A percentile compares a stretch with the other conserved stretches of the same genome.
Conservation (phyloP, 2,888 invertebrate genomes). For the Spodoptera picta region DNA sequence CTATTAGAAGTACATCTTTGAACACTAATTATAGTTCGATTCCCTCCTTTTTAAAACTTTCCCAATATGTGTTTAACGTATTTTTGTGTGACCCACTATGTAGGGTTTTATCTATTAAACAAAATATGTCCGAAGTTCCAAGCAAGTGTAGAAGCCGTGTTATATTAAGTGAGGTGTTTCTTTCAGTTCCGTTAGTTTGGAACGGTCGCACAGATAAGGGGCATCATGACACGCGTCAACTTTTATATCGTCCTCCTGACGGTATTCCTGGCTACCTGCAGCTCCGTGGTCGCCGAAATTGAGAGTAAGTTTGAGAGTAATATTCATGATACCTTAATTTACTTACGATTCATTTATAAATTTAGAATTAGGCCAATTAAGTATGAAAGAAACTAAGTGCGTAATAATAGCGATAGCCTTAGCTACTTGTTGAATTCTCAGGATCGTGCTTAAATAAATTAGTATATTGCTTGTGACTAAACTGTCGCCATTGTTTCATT, state of each 20-base stretch:
- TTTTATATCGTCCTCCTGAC: conserved; percentile 31
- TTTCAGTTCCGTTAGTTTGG: conserved; percentile 48
- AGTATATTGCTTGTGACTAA: background rate
- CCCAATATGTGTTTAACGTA: conserved; percentile 3
- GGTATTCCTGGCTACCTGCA: conserved; percentile 45
- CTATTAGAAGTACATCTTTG: conserved; percentile 8
- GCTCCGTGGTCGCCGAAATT: conserved; percentile 60
- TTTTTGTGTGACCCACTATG: background rate
- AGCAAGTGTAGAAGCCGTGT: conserved; percentile 3
- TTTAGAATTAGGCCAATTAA: too few relatives aligned
- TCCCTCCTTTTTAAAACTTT: conserved; percentile 4
- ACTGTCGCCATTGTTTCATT: background rate
- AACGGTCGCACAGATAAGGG: conserved; percentile 25
- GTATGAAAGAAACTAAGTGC: conserved; percentile 10
- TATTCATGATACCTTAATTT: background rate
- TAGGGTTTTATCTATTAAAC: background rate
- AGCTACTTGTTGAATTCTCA: conserved; percentile 1
- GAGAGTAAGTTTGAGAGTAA: conserved; percentile 72
- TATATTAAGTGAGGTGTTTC: conserved; percentile 15
- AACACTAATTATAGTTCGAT: conserved; percentile 8
- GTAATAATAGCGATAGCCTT: conserved; percentile 1
- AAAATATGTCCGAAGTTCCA: background rate
- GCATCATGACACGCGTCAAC: conserved; percentile 28
- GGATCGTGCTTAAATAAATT: background rate
- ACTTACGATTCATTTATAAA: background rate